Base-by-base conservation (phyloP, 2,888 invertebrate species). In the Mimas tiliae region DNA sequence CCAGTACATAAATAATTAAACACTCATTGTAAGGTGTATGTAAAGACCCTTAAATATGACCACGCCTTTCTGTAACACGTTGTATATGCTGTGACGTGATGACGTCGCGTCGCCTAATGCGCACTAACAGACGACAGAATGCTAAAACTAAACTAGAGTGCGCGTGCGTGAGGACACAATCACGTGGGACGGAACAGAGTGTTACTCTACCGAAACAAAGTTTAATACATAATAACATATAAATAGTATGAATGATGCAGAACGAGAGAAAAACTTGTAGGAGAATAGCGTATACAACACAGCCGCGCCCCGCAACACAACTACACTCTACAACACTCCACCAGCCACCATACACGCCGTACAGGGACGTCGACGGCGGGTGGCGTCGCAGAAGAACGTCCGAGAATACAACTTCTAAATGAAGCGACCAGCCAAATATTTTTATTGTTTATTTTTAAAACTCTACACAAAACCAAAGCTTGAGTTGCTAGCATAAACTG, bases 361-460 rank as follows among this genome's bases (percentile, higher is more conserved):
- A 38, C 38, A 38, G 4, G 27, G 27, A 27, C 27, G 27, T 27
- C 38, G 1, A 38, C 38, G 38, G 0, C 38, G 38, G 0, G 38
- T 9, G 51, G 8, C 11, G 3, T 33, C 33, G 2, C 3, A 16
- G 48, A 16, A 48, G 48, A 34, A n/a, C 55, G 38, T 74, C 19
- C n/a, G 16, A 83, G 77, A 80, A 82, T 87, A 87, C 91, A 91
- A 89, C 90, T 78, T 86, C 88, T 90, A 89, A 83, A 82, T 77
- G 77, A 81, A 91, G 90, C 90, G 89, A 88, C 88, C 91, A 88
- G 88, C 89, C 91, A 89, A 89, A 90, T 88, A 88, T 90, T 88
- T 27, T 27, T n/a, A n/a, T n/a, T n/a, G 83, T 83, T 77, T 77
- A 76, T 72, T 75, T 70, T 78, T 74, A 75, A 74, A 76, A 81